Percentiles rank a stretch among this genome's conserved stretches.
phyloP scores from a whole-genome alignment of 2,113 vertebrate genomes.

The Capreolus pygargus region DNA sequence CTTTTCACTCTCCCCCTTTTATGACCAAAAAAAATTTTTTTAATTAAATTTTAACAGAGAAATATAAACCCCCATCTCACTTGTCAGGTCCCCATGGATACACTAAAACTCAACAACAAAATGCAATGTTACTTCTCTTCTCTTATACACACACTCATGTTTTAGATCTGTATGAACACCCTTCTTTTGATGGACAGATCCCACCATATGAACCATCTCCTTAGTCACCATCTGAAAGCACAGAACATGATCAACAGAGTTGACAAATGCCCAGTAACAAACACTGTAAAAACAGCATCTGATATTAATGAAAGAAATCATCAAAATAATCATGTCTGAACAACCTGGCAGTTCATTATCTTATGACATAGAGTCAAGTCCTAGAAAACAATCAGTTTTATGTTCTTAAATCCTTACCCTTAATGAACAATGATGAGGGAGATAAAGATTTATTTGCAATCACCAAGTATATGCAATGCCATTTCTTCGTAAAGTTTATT shows the following conservation, averaged over 20 bases:
- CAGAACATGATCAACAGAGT: not conserved
- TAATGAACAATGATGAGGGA: not conserved
- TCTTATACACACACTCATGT: not conserved
- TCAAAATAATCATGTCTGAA: constrained; percentile 25
- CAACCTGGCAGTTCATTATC: constrained; percentile 2
- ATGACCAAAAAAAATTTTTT: not conserved
- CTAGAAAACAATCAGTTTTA: not conserved
- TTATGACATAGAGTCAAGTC: not conserved
- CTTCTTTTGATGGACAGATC: not conserved
- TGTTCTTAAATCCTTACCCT: not conserved
- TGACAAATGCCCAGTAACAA: not conserved
- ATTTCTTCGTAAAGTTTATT: constrained; percentile 41
- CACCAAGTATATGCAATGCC: not conserved
- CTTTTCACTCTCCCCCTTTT: not conserved
- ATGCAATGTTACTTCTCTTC: not conserved
- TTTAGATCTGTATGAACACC: not conserved
- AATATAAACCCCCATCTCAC: not conserved
- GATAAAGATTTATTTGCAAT: not conserved
- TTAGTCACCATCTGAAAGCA: not conserved
- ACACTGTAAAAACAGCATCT: not conserved
- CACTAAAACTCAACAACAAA: not conserved
- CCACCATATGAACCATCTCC: not conserved
- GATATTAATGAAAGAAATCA: constrained; percentile 44
- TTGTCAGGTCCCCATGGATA: not conserved
- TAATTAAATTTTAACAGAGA: not conserved